Percentiles rank a stretch among this genome's conserved stretches.
phyloP scores from a whole-genome alignment of 2,113 vertebrate genomes.

The Scartelaos histophorus region DNA sequence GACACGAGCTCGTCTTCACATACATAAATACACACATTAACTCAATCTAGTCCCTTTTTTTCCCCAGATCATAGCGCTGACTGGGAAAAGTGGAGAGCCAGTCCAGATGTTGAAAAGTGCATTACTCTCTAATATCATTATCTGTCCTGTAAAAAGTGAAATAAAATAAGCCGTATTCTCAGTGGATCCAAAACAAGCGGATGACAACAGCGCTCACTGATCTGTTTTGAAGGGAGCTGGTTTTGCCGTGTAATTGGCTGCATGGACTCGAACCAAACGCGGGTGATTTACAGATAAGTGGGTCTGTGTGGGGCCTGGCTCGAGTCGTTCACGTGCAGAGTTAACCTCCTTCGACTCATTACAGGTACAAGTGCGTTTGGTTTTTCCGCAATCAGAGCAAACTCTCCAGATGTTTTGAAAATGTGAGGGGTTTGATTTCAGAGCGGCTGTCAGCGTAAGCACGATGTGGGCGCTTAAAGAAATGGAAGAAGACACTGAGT shows the following conservation, averaged over 20 bases:
- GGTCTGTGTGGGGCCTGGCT: constrained; percentile 69
- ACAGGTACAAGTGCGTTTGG: constrained; percentile 27
- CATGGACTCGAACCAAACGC: constrained; percentile 48
- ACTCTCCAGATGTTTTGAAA: constrained; percentile 7
- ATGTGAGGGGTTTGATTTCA: constrained; percentile 21
- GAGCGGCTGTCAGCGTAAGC: constrained; percentile 13
- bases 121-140: constrained; percentile 61
- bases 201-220: constrained; percentile 53
- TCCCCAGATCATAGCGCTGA: constrained; percentile 16
- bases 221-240: constrained; percentile 60
- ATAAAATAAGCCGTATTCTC: constrained; percentile 65
- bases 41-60: constrained; percentile 21
- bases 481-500: constrained; percentile 43
- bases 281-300: constrained; percentile 74
- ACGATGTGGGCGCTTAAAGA: constrained; percentile 8
- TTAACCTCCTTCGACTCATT: constrained; percentile 60
- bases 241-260: constrained; percentile 63
- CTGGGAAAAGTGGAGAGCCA: constrained; percentile 40
- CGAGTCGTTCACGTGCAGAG: constrained; percentile 53
- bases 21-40: constrained; percentile 20
- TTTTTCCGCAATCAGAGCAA: too few species aligned
- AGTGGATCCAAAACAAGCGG: constrained; percentile 46
- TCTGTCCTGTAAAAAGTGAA: constrained; percentile 46
- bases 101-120: constrained; percentile 54
- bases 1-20: constrained; percentile 45